Conservation (phyloP, 2,888 invertebrate species). For the Lochmaea capreae region DNA sequence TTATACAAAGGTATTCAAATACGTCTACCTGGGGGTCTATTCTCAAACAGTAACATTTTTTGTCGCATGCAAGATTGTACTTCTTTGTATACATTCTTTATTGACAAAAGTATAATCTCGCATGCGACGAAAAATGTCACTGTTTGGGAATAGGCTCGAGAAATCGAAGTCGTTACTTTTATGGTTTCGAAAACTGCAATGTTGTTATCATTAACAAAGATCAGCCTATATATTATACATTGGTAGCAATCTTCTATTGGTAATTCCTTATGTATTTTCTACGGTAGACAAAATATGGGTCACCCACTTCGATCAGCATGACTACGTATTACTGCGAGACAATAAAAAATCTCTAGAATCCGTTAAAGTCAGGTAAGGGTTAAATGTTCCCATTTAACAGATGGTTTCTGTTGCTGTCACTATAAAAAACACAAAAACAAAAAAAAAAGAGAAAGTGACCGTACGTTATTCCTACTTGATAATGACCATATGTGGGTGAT, state of each 20-base stretch:
- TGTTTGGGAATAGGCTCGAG: too few species aligned
- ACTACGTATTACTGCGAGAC: constrained; percentile 27
- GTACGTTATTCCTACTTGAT: constrained; percentile 45
- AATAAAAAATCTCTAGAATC: constrained; percentile 46
- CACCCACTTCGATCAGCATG: constrained; percentile 33
- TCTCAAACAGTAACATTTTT: too few species aligned
- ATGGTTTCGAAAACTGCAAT: too few species aligned
- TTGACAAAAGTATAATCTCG: too few species aligned
- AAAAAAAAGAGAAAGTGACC: constrained; percentile 55
- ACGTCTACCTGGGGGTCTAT: too few species aligned
- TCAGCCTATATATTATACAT: not conserved
- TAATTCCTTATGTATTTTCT: not conserved
- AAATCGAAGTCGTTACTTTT: too few species aligned
- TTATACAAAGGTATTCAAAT: too few species aligned
- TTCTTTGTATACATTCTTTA: too few species aligned
- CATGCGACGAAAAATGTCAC: too few species aligned
- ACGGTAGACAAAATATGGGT: constrained; percentile 25
- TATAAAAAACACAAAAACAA: constrained; percentile 43
- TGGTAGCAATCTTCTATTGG: not conserved
- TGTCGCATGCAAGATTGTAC: too few species aligned
- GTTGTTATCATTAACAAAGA: too few species aligned
- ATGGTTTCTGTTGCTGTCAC: constrained; percentile 46
- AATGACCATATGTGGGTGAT: constrained; percentile 57
- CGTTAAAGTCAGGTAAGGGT: constrained; percentile 48
- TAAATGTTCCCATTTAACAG: constrained; percentile 46